A percentile compares a stretch with the other conserved stretches of the same genome.
phyloP scores from a whole-genome alignment of 1,140 invertebrate genomes.

The Pararge aegeria region DNA sequence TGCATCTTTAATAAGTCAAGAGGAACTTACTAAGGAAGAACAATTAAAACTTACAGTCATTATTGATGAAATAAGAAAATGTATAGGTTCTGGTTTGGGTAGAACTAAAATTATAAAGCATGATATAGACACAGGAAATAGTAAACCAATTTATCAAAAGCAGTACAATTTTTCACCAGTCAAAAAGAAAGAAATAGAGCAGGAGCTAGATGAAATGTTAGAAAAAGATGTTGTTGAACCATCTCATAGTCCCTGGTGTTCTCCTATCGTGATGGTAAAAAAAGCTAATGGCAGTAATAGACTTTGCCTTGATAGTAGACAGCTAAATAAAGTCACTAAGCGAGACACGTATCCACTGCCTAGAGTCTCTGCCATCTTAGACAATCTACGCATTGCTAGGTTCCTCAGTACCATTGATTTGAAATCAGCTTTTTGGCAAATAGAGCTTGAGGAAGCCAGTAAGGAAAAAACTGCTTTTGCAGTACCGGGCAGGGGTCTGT shows the following conservation, averaged over 20 bases:
- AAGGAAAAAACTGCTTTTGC: too few relatives aligned
- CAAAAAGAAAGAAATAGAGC: conserved; percentile 26
- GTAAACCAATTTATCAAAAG: conserved; percentile 30
- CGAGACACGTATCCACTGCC: conserved; percentile 46
- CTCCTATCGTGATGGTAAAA: too few relatives aligned
- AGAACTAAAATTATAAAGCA: too few relatives aligned
- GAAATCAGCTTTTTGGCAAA: conserved; percentile 56
- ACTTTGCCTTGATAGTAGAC: conserved; percentile 40
- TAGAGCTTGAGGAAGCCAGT: conserved; percentile 36
- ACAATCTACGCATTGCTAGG: conserved; percentile 38
- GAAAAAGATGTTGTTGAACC: too few relatives aligned
- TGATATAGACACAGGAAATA: conserved; percentile 30
- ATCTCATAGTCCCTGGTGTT: too few relatives aligned
- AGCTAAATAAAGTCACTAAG: conserved; percentile 44
- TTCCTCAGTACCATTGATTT: too few relatives aligned
- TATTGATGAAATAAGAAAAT: conserved; percentile 14
- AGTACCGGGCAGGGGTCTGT: too few relatives aligned
- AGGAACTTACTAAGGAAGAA: conserved; percentile 9
- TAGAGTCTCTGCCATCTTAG: conserved; percentile 45
- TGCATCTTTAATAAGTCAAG: conserved; percentile 3
- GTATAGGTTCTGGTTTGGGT: conserved; percentile 16
- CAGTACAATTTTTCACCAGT: too few relatives aligned
- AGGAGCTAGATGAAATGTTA: conserved; percentile 22
- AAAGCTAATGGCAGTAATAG: conserved; percentile 26
- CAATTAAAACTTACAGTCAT: conserved; percentile 7